Evolutionary conservation across 92 coral and sea anemone species (phyloP).

Genomic region (Actinernus sp.): DNA sequence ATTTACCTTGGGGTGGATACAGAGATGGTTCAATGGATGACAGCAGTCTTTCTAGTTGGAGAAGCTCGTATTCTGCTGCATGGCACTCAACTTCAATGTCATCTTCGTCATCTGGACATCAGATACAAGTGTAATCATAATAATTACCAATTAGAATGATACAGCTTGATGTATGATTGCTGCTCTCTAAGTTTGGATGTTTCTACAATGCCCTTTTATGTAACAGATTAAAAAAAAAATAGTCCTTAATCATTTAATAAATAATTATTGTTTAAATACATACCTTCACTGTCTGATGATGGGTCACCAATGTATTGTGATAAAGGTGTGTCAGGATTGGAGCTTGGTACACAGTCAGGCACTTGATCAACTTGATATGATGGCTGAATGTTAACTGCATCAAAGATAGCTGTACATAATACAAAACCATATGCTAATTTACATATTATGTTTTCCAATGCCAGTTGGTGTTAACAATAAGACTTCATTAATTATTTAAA

Average conservation of each 20-base stretch:
- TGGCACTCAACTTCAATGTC: constrained; percentile 47
- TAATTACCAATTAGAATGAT: not conserved
- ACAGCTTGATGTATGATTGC: not conserved
- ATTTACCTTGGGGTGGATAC: constrained; percentile 60
- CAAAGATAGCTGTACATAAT: too few relatives aligned
- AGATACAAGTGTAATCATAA: not conserved
- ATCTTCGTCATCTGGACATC: constrained; percentile 65
- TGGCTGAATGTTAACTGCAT: too few relatives aligned
- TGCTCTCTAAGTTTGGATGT: not conserved
- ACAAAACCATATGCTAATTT: too few relatives aligned
- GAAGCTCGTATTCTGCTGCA: constrained; percentile 74
- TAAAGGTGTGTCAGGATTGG: constrained; percentile 86
- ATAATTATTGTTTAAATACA: too few relatives aligned
- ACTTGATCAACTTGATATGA: not conserved
- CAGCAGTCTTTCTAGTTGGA: constrained; percentile 77
- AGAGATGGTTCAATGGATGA: constrained; percentile 76
- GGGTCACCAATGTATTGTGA: constrained; percentile 22
- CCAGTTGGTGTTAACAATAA: too few relatives aligned
- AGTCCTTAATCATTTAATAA: too few relatives aligned
- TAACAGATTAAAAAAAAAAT: too few relatives aligned
- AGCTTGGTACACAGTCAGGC: constrained; percentile 79
- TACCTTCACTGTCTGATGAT: constrained; percentile 82
- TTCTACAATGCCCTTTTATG: not conserved
- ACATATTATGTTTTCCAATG: too few relatives aligned
- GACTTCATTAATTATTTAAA: too few relatives aligned